phyloP scores from a whole-genome alignment of 1,140 invertebrate species.

The Lepidurus apus region DNA sequence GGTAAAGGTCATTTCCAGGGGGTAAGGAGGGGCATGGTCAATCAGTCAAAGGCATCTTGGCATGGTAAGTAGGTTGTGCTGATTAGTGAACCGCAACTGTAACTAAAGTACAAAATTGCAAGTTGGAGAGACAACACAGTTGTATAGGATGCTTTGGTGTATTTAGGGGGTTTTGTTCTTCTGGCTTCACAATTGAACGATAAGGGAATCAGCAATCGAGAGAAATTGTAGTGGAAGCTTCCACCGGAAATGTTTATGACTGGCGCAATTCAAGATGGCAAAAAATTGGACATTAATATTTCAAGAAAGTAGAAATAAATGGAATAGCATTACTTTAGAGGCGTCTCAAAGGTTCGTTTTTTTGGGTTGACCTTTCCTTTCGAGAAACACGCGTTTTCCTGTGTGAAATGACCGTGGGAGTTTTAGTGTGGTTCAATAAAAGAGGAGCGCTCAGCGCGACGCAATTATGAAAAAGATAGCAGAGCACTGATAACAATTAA shows the following conservation, averaged over 20 bases:
- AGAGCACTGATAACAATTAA: constrained; percentile 5
- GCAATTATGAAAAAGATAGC: background rate
- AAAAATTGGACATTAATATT: no score
- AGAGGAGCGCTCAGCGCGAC: background rate
- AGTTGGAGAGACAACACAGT: background rate
- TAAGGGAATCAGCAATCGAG: background rate
- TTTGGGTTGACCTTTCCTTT: background rate
- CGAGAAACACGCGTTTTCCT: background rate
- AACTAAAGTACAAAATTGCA: background rate
- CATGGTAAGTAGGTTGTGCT: constrained; percentile 16
- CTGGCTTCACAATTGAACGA: background rate
- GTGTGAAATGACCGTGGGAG: background rate
- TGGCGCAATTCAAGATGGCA: background rate
- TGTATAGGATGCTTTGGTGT: background rate
- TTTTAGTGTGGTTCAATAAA: background rate
- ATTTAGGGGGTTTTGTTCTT: background rate
- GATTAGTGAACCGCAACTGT: constrained; percentile 2
- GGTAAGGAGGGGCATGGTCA: background rate
- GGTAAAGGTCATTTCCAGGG: background rate
- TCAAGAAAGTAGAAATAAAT: no score
- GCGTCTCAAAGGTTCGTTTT: background rate
- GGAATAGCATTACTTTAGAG: no score
- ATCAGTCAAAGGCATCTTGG: background rate
- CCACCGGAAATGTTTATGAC: background rate
- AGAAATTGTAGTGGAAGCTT: background rate